Evolutionary conservation across 1,140 invertebrate genomes (phyloP).

Genomic region (Papilio helenus): DNA sequence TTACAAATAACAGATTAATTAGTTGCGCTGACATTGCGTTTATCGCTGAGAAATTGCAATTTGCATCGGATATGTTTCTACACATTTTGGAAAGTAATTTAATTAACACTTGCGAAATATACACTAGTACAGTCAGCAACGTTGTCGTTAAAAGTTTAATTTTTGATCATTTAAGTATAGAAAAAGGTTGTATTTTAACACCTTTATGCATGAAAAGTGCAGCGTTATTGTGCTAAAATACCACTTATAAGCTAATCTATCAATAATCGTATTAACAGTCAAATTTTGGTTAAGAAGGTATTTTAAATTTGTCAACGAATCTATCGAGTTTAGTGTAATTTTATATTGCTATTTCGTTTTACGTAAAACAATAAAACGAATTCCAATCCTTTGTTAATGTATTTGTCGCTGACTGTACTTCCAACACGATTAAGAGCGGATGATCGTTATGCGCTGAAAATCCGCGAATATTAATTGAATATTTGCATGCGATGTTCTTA

Average conservation of each 20-base stretch:
- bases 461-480: slow-evolving; percentile 26
- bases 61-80: background rate
- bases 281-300: no score
- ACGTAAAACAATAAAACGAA: background rate
- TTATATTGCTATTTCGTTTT: no score
- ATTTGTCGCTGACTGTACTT: slow-evolving; percentile 6
- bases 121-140: background rate
- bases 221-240: no score
- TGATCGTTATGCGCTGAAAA: slow-evolving; percentile 34
- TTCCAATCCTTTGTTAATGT: background rate
- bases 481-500: slow-evolving; percentile 25
- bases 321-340: no score
- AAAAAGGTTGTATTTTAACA: no score
- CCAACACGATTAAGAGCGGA: slow-evolving; percentile 22
- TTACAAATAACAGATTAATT: slow-evolving; percentile 1
- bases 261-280: no score
- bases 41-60: background rate
- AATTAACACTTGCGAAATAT: slow-evolving; percentile 10
- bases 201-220: no score
- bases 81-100: slow-evolving; percentile 7
- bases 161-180: no score
- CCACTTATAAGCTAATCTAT: no score
- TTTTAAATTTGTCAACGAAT: no score
- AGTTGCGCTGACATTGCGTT: slow-evolving; percentile 4
- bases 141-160: background rate